Conservation (phyloP, 2,888 invertebrate species). For the Nasonovia ribisnigri region DNA sequence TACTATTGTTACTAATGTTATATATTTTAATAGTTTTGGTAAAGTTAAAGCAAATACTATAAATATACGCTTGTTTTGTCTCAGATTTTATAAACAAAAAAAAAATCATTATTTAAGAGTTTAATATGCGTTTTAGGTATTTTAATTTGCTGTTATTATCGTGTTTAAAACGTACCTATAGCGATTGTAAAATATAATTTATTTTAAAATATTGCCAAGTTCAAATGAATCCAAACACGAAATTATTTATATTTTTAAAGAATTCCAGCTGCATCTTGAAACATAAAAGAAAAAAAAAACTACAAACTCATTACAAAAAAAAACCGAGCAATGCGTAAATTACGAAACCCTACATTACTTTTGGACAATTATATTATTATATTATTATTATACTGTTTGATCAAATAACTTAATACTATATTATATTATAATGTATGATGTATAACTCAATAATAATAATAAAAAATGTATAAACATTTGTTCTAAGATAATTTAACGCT, state of each 20-base stretch:
- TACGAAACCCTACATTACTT: neutral
- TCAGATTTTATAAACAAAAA: constrained; percentile 32
- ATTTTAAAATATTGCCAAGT: neutral
- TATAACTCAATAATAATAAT: neutral
- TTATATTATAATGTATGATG: neutral
- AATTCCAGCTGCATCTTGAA: neutral
- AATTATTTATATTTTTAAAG: neutral
- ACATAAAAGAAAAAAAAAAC: neutral
- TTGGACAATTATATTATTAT: neutral
- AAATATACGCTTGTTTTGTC: constrained; percentile 22
- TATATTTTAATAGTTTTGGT: neutral
- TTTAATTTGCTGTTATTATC: neutral
- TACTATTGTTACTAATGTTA: neutral
- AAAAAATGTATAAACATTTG: constrained; percentile 33
- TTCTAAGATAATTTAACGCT: constrained; percentile 45
- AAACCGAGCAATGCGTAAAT: neutral
- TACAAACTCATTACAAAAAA: neutral
- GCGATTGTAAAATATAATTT: neutral
- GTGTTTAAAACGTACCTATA: neutral
- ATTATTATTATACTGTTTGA: neutral
- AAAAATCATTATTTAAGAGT: neutral
- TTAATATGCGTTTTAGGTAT: neutral
- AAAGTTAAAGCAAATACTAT: neutral
- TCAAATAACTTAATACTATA: neutral
- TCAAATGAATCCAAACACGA: neutral